Base-by-base conservation (phyloP, 37 sponge, comb jelly and placozoan species). In the Petrosia ficiformis region DNA sequence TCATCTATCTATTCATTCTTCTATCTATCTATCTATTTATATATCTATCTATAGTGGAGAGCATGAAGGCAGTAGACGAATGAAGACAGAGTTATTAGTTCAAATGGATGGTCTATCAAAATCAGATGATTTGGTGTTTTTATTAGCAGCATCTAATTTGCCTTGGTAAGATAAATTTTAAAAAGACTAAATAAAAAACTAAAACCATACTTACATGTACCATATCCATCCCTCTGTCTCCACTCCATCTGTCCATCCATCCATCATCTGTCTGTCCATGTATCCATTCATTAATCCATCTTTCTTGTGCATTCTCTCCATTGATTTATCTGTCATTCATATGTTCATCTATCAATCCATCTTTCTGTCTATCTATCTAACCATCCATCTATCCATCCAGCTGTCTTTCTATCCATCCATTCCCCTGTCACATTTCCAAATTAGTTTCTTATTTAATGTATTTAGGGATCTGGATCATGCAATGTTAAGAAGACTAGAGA, bases 61-160 rank as follows among this genome's bases (percentile, higher is more conserved):
- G 69, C 99, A 98, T 77, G 99, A 98, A 72, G 96, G 94, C 0
- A 93, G 94, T 43, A 71, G 89, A 32, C 78, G 99, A 0, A 90
- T 98, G 99, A 98, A 98, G 80, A 98, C 96, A 29, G 99, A 98
- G 74, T 88, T 98, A 0, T 70, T 98, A 63, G 89, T 95, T 10
- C 99, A 98, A 54, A 98, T 98, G 99, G 99, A 98, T 77, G 99
- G 99, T 1, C 87, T 95, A 26, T 88, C 99, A 10, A 87, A 86
- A 69, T 93, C 96, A 28, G 72, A 78, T 30, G 96, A 98, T 67
- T 74, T 95, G 0, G 99, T 98, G 31, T 95, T 98, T 77, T 76
- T 98, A 10, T 75, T 98, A 40, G 99, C 99, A 39, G 96, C 99
- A 34, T 90, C 93, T 22, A 98, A 98, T 66, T 74, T 98, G 2